Evolutionary conservation across 1,140 invertebrate genomes (phyloP), one percentile per base, ranked within the genome.

Genomic region (Globodera rostochiensis): DNA sequence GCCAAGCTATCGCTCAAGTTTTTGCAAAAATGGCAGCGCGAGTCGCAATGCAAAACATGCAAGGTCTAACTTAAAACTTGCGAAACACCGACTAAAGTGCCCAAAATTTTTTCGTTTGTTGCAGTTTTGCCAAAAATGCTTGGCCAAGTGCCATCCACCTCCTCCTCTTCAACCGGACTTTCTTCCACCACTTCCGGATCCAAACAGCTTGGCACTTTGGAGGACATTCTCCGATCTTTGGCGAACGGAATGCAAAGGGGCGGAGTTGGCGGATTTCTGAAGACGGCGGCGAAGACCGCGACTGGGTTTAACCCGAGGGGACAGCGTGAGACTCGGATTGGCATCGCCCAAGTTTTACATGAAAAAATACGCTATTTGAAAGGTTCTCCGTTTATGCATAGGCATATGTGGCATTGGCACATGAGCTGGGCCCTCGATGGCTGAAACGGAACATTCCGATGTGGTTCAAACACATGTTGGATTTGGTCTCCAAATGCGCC

Each of bases 301-400:
- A 98, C 97, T 83, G 98, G 98, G 91, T 95, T 96, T 4, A 94
- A 93, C 84, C 95, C 94, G 0, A 97, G 97, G 82, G 98, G 98
- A 91, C 96, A 96, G 4, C 94, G 93, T 84, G 97, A 99, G 92
- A 95, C 98, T 73, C 92, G 97, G 87, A 95, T 98, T 82, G 97
- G 97, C 74, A 88, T 92, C 64, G 91, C 91, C 25, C 89, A 92
- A 86, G 91, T 91, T 86, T 53, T 94, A 96, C 0, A 96, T 95
- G 49, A 81, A 69, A 73, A 76, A 80, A 83, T 25, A 25, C 25
- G 25, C 6, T 0, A 71, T 45, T 15, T 66, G 60, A 15, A 3
- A 71, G 15, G n/a, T 25, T 71, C 25, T 45, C 69, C 3, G 4
- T 13, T 9, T 45, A 8, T 25, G n/a, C 3, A 73, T 88, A 96